Evolutionary conservation across 2,888 invertebrate species (phyloP).

Genomic region (Meloe dianella): DNA sequence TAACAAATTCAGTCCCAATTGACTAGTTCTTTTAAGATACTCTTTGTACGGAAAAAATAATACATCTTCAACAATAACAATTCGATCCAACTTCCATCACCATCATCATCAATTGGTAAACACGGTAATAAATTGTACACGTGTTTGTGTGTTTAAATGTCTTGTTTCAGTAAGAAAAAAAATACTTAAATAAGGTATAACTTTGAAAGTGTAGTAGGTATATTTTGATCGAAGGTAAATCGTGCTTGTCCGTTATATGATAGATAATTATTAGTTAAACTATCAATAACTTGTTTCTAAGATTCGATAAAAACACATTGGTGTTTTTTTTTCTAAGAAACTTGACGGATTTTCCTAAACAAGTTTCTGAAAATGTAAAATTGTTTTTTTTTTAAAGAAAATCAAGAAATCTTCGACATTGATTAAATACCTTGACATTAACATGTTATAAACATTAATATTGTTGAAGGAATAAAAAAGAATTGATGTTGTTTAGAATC

Average conservation of each 20-base stretch:
- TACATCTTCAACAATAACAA: background rate
- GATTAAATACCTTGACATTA: conserved; percentile 4
- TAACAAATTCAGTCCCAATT: background rate
- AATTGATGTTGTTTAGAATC: background rate
- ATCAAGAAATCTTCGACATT: background rate
- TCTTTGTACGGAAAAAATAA: background rate
- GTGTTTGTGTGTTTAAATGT: background rate
- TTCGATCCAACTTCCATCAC: background rate
- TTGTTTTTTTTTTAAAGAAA: background rate
- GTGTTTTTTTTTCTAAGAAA: background rate
- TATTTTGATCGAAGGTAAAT: background rate
- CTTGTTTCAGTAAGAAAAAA: background rate
- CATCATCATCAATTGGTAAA: conserved; percentile 3
- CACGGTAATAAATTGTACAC: conserved; percentile 2
- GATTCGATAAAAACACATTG: background rate
- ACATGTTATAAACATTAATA: background rate
- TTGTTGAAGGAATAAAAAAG: background rate
- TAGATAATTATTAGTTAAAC: background rate
- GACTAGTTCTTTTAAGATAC: background rate
- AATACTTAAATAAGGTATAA: too few relatives aligned
- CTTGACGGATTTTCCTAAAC: background rate
- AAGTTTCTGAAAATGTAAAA: background rate
- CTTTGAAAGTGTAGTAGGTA: background rate
- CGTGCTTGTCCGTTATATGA: background rate
- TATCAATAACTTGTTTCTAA: background rate